These are phyloP conservation scores for Strix aluco DNA, from an alignment of 2,113 vertebrate species.

Conservation along the genomic window DNA sequence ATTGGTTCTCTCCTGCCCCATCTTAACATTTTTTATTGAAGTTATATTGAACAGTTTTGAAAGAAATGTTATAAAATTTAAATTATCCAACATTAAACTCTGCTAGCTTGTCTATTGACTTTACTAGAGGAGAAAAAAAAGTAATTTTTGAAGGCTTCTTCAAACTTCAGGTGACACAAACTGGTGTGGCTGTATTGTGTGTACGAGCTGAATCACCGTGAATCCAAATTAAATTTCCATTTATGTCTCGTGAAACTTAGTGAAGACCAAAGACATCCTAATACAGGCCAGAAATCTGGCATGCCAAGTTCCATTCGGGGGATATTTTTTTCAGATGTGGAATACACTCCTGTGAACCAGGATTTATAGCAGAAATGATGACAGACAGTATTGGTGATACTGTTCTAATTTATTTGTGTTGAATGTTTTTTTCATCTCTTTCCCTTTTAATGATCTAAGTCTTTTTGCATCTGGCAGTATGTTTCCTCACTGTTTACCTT, in stretches of 20 bases:
- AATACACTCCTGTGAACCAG: not conserved
- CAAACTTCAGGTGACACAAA: not conserved
- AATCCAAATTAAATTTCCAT: constrained; percentile 50
- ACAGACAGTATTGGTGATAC: constrained; percentile 45
- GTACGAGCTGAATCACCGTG: not conserved
- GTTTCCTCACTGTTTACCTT: constrained; percentile 63
- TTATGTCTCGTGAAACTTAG: not conserved
- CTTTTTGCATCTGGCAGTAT: constrained; percentile 61
- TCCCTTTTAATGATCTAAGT: constrained; percentile 68
- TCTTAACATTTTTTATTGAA: not conserved
- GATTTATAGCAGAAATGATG: constrained; percentile 33
- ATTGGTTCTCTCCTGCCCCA: not conserved
- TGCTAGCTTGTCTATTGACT: not conserved
- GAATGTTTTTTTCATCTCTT: constrained; percentile 60
- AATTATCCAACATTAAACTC: not conserved
- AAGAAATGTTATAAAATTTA: not conserved
- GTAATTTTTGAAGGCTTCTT: not conserved
- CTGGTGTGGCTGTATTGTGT: not conserved
- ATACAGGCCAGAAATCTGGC: constrained; percentile 24
- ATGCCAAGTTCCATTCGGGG: constrained; percentile 32
- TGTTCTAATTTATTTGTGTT: constrained; percentile 55
- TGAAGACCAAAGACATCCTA: constrained; percentile 18
- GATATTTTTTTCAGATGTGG: constrained; percentile 53
- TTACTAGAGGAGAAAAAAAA: not conserved
- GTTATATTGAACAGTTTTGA: not conserved